Evolutionary conservation across 2,888 invertebrate species (phyloP).

Genomic region (Andrena camellia): DNA sequence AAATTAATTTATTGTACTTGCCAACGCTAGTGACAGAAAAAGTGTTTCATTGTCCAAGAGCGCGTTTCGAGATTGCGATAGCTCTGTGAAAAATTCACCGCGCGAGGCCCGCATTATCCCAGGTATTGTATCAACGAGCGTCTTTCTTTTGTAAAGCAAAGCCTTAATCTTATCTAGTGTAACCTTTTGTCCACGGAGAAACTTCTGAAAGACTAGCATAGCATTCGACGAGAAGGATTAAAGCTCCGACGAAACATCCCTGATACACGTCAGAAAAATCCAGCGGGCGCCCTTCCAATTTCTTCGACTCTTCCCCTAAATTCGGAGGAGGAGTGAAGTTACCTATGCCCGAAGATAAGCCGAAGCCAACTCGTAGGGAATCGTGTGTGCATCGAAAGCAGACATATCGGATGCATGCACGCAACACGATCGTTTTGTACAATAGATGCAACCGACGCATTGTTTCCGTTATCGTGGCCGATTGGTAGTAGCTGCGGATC

Average conservation of each 20-base stretch:
- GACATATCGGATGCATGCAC: conserved; percentile 27
- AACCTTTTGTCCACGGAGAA: not conserved
- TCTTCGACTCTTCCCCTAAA: not conserved
- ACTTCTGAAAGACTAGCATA: not conserved
- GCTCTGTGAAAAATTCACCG: not conserved
- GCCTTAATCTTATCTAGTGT: conserved; percentile 40
- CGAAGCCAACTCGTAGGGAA: conserved; percentile 1
- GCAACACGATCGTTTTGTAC: conserved; percentile 7
- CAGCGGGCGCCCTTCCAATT: not conserved
- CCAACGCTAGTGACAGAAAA: too few species aligned
- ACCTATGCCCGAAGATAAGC: conserved; percentile 41
- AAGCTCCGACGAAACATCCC: too few species aligned
- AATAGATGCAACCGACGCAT: conserved; percentile 68
- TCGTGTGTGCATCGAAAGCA: conserved; percentile 18
- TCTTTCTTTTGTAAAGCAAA: conserved; percentile 8
- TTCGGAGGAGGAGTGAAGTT: conserved; percentile 4
- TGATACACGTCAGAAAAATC: too few species aligned
- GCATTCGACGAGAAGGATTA: too few species aligned
- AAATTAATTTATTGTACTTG: too few species aligned
- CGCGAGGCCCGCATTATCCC: not conserved
- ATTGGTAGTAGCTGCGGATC: conserved; percentile 73
- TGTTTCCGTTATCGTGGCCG: conserved; percentile 79
- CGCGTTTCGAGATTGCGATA: not conserved
- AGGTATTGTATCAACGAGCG: conserved; percentile 22
- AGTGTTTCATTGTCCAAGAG: not conserved